Percentiles rank a stretch among this genome's conserved stretches.
Conservation (phyloP, 2,888 invertebrate genomes). For the Mactromeris polynyma region DNA sequence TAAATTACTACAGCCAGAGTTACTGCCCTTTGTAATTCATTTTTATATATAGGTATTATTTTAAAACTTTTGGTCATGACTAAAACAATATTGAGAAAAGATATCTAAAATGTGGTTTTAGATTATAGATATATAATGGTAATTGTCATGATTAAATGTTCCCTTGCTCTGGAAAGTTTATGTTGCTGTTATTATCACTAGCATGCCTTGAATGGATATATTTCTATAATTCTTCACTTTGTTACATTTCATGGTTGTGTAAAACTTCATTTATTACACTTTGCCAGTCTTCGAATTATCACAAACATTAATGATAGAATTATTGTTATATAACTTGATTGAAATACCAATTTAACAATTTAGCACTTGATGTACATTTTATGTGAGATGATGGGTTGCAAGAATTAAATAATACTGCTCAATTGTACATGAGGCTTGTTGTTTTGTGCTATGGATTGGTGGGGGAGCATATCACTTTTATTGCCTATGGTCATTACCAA, state of each 20-base stretch:
- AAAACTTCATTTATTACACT: conserved; percentile 4
- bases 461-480: no score
- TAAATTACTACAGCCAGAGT: neutral
- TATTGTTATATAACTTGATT: neutral
- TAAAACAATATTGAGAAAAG: no score
- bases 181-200: neutral
- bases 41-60: neutral
- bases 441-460: no score
- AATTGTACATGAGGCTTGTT: no score
- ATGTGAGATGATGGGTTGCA: no score
- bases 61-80: neutral
- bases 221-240: neutral
- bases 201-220: neutral
- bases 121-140: neutral
- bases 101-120: neutral
- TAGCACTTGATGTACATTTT: no score
- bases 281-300: conserved; percentile 10
- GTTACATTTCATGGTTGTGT: conserved; percentile 4
- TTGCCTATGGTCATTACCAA: no score
- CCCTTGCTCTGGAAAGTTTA: neutral
- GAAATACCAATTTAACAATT: no score
- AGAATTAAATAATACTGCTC: no score
- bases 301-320: neutral
- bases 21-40: neutral
- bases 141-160: neutral